Base-by-base conservation (phyloP, 2,888 invertebrate species). In the Drosophila kokeensis region DNA sequence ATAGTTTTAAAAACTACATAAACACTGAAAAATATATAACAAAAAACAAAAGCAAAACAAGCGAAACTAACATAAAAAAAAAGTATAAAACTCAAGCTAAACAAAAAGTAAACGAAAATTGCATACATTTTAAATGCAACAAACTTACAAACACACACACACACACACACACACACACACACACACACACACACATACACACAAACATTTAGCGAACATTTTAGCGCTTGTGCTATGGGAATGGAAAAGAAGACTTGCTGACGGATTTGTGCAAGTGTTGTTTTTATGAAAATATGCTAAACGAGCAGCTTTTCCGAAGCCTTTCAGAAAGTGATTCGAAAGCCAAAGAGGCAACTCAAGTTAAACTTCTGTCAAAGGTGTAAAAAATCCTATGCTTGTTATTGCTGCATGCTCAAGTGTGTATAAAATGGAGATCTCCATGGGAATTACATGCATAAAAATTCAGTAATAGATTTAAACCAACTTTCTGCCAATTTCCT, bases 1-100 rank as follows among this genome's bases (percentile, higher is more conserved):
- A 82, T 75, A 73, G 81, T 78, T 77, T 86, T 68, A 76, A 84
- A 87, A 83, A 82, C 87, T 90, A 90, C 78, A 74, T 75, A 84
- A 76, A 65, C 68, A 77, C 71, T 76, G 54, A 69, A 61, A 69
- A 45, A 74, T 53, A 73, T 38, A 49, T 29, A 58, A 45, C 8
- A 69, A 55, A 54, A 65, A 18, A 59, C 24, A 55, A 66, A 69
- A 65, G 36, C 32, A 34, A 68, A 66, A 77, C 61, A 63, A 69
- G 57, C 63, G 66, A 81, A 84, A 80, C 70, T 70, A 74, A 64
- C 71, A 61, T 66, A 72, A 57, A 52, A 66, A 66, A 80, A 62
- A 72, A 69, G 42, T 59, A 79, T 66, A 68, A 68, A 79, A 76
- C 69, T 73, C 77, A 67, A 76, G 54, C 70, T 76, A 82, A 87